Evolutionary conservation across 2,113 vertebrate species (phyloP).

Genomic region (Siniperca chuatsi): DNA sequence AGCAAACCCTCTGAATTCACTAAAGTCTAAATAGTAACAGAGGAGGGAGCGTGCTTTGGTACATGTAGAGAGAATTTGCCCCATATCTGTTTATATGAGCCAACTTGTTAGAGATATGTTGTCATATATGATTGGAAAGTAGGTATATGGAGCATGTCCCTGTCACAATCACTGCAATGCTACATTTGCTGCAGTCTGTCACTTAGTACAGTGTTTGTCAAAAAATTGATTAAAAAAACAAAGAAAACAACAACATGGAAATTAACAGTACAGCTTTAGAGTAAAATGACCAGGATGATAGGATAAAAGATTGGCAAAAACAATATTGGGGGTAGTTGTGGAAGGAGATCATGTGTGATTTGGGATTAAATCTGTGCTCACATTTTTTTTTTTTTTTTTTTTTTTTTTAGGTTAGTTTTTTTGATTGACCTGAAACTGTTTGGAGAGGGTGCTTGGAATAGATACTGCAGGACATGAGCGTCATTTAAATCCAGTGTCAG

Average conservation of each 20-base stretch:
- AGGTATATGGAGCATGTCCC: background rate
- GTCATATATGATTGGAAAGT: background rate
- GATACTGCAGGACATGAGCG: background rate
- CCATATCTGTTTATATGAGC: background rate
- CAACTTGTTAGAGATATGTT: background rate
- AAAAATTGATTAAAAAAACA: too few species aligned
- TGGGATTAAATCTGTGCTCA: background rate
- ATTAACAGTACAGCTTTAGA: background rate
- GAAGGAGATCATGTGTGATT: background rate
- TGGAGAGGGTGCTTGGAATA: background rate
- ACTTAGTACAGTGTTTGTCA: too few species aligned
- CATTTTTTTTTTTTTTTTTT: too few species aligned
- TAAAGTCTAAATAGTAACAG: background rate
- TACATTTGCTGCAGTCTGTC: too few species aligned
- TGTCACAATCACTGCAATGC: background rate
- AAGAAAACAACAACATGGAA: too few species aligned
- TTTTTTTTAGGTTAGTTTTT: background rate
- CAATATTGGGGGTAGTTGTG: background rate
- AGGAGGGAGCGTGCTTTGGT: background rate
- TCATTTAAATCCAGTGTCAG: background rate
- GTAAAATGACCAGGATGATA: too few species aligned
- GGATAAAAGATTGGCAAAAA: too few species aligned
- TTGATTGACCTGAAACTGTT: background rate
- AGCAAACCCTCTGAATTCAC: background rate
- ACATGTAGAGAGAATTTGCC: background rate